Percentiles rank a stretch among this genome's conserved stretches.
phyloP scores from a whole-genome alignment of 2,888 invertebrate species.

The Erannis defoliaria region DNA sequence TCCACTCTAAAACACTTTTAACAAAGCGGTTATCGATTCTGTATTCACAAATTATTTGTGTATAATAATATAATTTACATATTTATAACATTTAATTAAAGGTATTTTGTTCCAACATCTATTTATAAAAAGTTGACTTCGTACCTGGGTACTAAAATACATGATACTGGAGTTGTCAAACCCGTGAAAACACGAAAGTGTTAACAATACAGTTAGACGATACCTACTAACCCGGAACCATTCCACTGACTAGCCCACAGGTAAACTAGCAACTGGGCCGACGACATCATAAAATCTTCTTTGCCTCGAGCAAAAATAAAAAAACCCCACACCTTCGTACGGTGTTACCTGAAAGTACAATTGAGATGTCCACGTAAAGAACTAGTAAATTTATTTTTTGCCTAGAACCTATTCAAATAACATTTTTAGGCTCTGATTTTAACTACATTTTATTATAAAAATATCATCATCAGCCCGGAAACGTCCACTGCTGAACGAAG shows the following conservation, averaged over 20 bases:
- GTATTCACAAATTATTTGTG: no score
- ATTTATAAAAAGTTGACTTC: not conserved
- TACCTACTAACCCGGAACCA: conserved; percentile 44
- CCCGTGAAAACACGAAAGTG: conserved; percentile 36
- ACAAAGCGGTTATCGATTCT: no score
- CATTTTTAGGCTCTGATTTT: no score
- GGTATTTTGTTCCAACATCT: no score
- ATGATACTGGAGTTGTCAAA: not conserved
- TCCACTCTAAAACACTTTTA: no score
- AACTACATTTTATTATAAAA: no score
- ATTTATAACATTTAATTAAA: no score
- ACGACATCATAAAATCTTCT: conserved; percentile 48
- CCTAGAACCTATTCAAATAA: not conserved
- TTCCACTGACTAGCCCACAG: conserved; percentile 42
- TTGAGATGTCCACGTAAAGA: conserved; percentile 2
- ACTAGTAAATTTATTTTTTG: not conserved
- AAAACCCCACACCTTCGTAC: conserved; percentile 70
- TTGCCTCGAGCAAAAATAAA: conserved; percentile 51
- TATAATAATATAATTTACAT: no score
- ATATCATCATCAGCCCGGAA: no score
- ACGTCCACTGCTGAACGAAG: no score
- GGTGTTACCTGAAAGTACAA: conserved; percentile 17
- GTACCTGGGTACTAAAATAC: not conserved
- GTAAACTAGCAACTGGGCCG: conserved; percentile 48
- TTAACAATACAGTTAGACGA: conserved; percentile 41